Percentiles rank a stretch among this genome's conserved stretches.
phyloP scores from a whole-genome alignment of 2,888 invertebrate genomes.

The Drosophila putrida region DNA sequence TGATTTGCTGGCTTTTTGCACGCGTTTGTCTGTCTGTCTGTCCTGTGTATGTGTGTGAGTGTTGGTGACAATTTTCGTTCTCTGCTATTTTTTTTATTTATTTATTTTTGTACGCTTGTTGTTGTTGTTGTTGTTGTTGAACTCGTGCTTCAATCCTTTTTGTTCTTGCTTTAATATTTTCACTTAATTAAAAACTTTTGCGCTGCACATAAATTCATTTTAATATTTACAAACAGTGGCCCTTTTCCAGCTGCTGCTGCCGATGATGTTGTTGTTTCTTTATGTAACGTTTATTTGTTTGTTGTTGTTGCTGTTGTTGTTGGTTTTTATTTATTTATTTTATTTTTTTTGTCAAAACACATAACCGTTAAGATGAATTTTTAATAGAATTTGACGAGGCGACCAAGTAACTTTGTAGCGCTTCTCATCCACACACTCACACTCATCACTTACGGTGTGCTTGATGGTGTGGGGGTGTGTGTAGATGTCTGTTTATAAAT shows the following conservation, averaged over 20 bases:
- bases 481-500: conserved; percentile 63
- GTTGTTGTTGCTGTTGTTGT: conserved; percentile 8
- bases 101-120: conserved; percentile 23
- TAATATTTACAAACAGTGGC: conserved; percentile 76
- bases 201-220: conserved; percentile 76
- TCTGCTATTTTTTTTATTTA: conserved; percentile 8
- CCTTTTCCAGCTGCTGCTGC: conserved; percentile 40
- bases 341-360: conserved; percentile 63
- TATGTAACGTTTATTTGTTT: conserved; percentile 25
- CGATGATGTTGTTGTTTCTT: conserved; percentile 22
- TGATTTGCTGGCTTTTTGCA: conserved; percentile 55
- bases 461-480: conserved; percentile 22
- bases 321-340: conserved; percentile 10
- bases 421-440: conserved; percentile 18
- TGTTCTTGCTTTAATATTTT: conserved; percentile 60
- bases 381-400: conserved; percentile 72
- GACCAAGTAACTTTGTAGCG: conserved; percentile 51
- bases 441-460: conserved; percentile 2
- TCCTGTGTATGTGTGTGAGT: conserved; percentile 24
- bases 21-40: conserved; percentile 22
- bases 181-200: conserved; percentile 78
- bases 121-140: conserved; percentile 13
- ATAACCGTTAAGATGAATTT: conserved; percentile 78
- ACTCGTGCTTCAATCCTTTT: conserved; percentile 42
- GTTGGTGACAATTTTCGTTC: conserved; percentile 40